Evolutionary conservation across 2,888 invertebrate genomes (phyloP).

Genomic region (Tetropium fuscum): DNA sequence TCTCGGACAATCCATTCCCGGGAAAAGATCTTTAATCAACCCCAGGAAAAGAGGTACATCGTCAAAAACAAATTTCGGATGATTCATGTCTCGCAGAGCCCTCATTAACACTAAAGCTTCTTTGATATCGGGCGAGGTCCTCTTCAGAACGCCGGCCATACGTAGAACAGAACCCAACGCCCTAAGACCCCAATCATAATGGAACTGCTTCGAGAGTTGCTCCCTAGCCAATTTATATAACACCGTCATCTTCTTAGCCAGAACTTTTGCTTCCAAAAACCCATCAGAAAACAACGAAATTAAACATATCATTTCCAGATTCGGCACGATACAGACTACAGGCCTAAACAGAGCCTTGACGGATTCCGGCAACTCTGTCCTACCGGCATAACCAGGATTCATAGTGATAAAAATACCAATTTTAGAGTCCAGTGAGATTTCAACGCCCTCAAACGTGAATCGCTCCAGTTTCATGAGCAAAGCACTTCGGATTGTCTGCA

Average conservation of each 20-base stretch:
- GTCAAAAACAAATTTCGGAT: constrained; percentile 93
- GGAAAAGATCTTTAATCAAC: constrained; percentile 89
- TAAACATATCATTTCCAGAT: constrained; percentile 91
- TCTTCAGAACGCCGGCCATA: constrained; percentile 90
- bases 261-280: constrained; percentile 87
- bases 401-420: constrained; percentile 95
- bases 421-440: constrained; percentile 85
- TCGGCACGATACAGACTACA: constrained; percentile 92
- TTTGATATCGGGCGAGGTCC: constrained; percentile 81
- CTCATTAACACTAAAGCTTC: constrained; percentile 93
- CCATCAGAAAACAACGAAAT: constrained; percentile 95
- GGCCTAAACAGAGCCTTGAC: constrained; percentile 93
- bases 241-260: constrained; percentile 95
- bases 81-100: constrained; percentile 92
- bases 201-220: constrained; percentile 92
- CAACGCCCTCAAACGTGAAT: constrained; percentile 75
- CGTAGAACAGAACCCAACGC: constrained; percentile 92
- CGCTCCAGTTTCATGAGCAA: constrained; percentile 79
- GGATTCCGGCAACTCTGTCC: constrained; percentile 92
- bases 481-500: constrained; percentile 90
- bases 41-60: constrained; percentile 92
- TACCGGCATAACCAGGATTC: constrained; percentile 94
- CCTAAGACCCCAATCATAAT: constrained; percentile 94
- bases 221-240: constrained; percentile 88
- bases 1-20: constrained; percentile 89